These are phyloP conservation scores for Coilia nasus DNA, from an alignment of 2,797 vertebrate genomes.

Conservation along the genomic window DNA sequence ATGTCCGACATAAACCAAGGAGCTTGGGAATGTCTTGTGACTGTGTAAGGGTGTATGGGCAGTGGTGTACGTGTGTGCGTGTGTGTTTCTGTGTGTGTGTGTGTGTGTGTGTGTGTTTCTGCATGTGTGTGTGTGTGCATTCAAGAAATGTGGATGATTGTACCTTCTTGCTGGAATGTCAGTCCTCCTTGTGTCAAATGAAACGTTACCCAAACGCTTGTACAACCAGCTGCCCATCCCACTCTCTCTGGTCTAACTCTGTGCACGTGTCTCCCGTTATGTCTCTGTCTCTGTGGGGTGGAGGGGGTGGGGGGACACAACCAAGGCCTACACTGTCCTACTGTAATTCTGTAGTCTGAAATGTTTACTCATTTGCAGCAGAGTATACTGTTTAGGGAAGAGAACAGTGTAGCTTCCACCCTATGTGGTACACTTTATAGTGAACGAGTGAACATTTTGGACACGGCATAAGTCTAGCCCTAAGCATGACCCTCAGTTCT, in stretches of 20 bases:
- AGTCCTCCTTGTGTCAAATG: constrained; percentile 3
- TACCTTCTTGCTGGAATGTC: constrained; percentile 9
- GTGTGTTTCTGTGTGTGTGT: background rate
- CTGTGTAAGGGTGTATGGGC: background rate
- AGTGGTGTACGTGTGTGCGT: background rate
- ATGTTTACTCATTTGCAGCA: too few relatives aligned
- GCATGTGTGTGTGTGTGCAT: background rate
- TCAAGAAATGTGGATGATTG: background rate
- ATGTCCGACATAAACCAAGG: constrained; percentile 1
- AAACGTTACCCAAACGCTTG: constrained; percentile 8
- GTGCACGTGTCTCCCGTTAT: background rate
- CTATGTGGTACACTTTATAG: too few relatives aligned
- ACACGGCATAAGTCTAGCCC: too few relatives aligned
- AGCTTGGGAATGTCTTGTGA: constrained; percentile 19
- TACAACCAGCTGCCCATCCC: background rate
- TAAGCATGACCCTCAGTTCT: background rate
- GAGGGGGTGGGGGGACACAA: background rate
- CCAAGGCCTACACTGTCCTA: background rate
- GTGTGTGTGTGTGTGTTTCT: background rate
- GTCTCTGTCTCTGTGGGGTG: background rate
- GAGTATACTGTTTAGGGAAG: too few relatives aligned
- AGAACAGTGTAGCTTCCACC: too few relatives aligned
- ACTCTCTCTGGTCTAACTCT: background rate
- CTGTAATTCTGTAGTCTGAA: too few relatives aligned
- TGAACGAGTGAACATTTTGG: too few relatives aligned